Conservation (phyloP, 2,797 vertebrate genomes). For the Peromyscus eremicus region DNA sequence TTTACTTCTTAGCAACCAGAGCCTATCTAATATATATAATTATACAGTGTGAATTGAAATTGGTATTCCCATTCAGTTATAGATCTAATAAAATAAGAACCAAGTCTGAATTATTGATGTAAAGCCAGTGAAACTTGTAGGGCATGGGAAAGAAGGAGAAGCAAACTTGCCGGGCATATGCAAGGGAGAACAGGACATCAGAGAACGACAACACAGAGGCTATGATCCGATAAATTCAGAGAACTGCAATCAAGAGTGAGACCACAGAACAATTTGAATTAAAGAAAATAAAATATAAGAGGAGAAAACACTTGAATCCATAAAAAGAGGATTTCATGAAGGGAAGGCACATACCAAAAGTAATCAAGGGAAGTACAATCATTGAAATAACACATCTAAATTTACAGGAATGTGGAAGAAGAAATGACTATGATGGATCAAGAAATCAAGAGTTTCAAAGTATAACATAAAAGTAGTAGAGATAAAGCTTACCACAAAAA, state of each 20-base stretch:
- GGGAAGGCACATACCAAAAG: not conserved
- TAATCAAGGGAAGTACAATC: not conserved
- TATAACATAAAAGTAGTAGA: not conserved
- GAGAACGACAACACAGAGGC: not conserved
- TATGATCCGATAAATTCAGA: not conserved
- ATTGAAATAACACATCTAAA: constrained; percentile 36
- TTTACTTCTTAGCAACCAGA: not conserved
- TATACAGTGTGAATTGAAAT: not conserved
- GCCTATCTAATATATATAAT: not conserved
- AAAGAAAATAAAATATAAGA: constrained; percentile 11
- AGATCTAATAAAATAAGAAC: not conserved
- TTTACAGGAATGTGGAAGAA: not conserved
- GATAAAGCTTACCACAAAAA: not conserved
- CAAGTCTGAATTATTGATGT: not conserved
- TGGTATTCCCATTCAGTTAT: not conserved
- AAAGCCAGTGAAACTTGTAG: not conserved
- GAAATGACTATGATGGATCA: not conserved
- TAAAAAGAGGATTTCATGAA: not conserved
- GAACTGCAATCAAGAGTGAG: not conserved
- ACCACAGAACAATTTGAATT: not conserved
- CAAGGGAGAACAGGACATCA: too few species aligned
- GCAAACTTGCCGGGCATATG: not conserved
- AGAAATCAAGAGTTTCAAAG: not conserved
- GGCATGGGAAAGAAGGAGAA: not conserved
- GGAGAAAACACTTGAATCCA: not conserved